Evolutionary conservation across 64 coral and sea anemone species (phyloP), one percentile per base, ranked within the genome.

Genomic region (Montipora cactus): DNA sequence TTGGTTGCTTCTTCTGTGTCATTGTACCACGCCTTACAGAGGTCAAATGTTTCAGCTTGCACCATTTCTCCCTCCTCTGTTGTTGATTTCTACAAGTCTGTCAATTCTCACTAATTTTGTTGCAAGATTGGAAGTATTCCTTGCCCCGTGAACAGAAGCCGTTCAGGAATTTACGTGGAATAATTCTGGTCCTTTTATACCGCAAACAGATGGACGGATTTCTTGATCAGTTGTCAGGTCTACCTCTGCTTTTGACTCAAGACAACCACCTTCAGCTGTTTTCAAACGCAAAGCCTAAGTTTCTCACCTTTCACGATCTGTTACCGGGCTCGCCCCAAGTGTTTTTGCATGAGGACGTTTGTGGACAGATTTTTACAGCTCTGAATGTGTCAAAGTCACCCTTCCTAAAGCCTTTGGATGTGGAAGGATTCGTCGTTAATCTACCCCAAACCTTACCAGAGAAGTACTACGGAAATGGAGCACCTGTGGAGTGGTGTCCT

Each of bases 221-320:
- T 79, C 46, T 28, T 5, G 20, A 72, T 23, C 19, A 59, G 5
- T 58, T 93, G 22, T 52, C 75, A 57, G 91, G 75, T 64, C 83
- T 93, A 4, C 91, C 91, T 11, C 28, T 93, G 74, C 77, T 93
- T 18, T 49, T 93, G 8, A 87, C 91, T n/a, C 75, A 93, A 87
- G 76, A 93, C 67, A 69, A 71, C 10, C 0, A 11, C 10, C 83
- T 93, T 47, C 74, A 75, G 13, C 9, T 73, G 28, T 88, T 93
- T 19, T 61, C 49, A 44, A 53, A 45, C 14, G 5, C 2, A 55
- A 0, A 88, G 4, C 91, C 82, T 10, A 85, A 70, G 3, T 80
- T 87, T 21, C 59, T 78, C 0, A n/a, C n/a, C n/a, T 80, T 70
- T 68, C 72, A 47, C 44, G 84, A 87, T 37, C 8, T 88, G 48